These are phyloP conservation scores for Lycophotia porphyrea DNA, from an alignment of 2,888 invertebrate species.

Conservation along the genomic window DNA sequence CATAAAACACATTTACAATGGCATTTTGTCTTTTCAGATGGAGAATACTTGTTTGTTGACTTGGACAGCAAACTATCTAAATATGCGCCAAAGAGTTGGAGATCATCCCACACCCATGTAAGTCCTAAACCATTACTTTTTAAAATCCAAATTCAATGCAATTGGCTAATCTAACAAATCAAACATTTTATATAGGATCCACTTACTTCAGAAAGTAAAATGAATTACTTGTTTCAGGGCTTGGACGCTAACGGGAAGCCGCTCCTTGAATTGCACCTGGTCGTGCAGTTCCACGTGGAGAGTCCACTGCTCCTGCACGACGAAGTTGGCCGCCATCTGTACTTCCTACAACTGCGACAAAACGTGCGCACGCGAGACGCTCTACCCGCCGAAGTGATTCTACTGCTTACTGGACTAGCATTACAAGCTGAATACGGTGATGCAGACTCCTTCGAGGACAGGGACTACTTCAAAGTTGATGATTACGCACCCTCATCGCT, in stretches of 20 bases:
- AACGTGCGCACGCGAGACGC: conserved; percentile 94
- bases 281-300: conserved; percentile 98
- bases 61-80: conserved; percentile 98
- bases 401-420: conserved; percentile 96
- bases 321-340: conserved; percentile 97
- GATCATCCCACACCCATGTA: conserved; percentile 97
- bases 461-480: conserved; percentile 93
- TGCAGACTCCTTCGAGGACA: conserved; percentile 85
- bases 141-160: neutral
- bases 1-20: conserved; percentile 10
- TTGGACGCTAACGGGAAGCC: conserved; percentile 97
- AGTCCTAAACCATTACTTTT: conserved; percentile 78
- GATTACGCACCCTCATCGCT: conserved; percentile 95
- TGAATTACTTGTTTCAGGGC: conserved; percentile 89
- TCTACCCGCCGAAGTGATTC: conserved; percentile 91
- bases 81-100: conserved; percentile 99
- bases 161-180: neutral
- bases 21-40: conserved; percentile 92
- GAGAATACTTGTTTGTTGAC: conserved; percentile 98
- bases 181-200: neutral
- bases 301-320: conserved; percentile 97
- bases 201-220: conserved; percentile 28
- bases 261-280: conserved; percentile 96
- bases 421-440: conserved; percentile 98
- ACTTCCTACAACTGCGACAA: conserved; percentile 98